phyloP scores from a whole-genome alignment of 2,888 invertebrate species.

The Chironomus riparius region DNA sequence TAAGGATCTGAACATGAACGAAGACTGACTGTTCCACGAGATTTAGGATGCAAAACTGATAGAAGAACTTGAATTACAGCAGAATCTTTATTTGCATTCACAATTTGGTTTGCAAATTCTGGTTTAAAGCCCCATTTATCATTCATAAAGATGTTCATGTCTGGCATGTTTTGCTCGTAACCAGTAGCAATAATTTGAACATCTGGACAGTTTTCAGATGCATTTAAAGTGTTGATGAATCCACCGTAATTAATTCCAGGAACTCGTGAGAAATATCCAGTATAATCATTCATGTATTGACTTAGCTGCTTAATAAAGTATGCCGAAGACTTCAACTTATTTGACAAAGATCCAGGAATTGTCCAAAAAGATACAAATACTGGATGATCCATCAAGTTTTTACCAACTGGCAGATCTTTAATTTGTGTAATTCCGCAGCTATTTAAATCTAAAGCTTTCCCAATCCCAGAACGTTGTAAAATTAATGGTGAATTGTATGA shows the following conservation, averaged over 20 bases:
- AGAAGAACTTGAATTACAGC: neutral
- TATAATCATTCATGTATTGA: neutral
- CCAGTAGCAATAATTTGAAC: neutral
- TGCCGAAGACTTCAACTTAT: neutral
- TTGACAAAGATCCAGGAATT: neutral
- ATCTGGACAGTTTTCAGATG: neutral
- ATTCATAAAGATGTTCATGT: neutral
- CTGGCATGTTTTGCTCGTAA: neutral
- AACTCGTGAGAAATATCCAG: neutral
- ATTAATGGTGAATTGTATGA: constrained; percentile 73
- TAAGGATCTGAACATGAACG: neutral
- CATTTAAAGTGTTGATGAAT: neutral
- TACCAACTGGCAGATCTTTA: constrained; percentile 58
- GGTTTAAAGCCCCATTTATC: neutral
- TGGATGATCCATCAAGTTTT: constrained; percentile 28
- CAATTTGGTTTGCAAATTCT: neutral
- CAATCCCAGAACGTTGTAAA: constrained; percentile 69
- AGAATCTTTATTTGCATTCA: neutral
- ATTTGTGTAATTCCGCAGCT: constrained; percentile 52
- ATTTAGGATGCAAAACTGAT: neutral
- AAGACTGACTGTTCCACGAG: neutral
- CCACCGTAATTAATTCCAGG: neutral
- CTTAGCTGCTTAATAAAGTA: neutral
- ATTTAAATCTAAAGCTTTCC: constrained; percentile 46
- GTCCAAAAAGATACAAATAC: too few relatives aligned